Base-by-base conservation (phyloP, 2,888 invertebrate species). In the Mayetiola destructor region DNA sequence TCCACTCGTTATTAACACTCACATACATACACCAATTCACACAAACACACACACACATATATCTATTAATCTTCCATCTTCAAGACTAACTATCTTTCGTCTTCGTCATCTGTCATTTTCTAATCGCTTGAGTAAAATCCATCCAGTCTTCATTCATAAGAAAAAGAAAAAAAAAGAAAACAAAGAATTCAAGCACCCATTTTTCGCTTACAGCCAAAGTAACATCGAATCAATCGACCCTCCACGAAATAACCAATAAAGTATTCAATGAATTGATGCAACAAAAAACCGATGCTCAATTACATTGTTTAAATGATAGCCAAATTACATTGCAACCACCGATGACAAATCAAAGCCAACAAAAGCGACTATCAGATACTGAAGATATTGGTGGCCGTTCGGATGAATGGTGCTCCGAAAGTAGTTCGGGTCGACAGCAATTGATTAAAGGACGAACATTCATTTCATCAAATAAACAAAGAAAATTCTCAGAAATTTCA, bases 221-320 rank as follows among this genome's bases (percentile, higher is more conserved):
- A 16, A 29, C 52, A 29, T 8, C 58, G 20, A 42, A 42, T 14
- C 57, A 58, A 59, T 67, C 65, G n/a, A 69, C 71, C 2, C 61
- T 84, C 55, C 84, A 85, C 64, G 85, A 85, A 70, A 81, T 86
- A 57, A 85, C 85, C 5, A 85, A 85, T 69, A 79, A 80, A 69
- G 84, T 85, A 52, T 86, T 85, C 66, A 84, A 84, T 68, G 85
- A 85, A 62, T 73, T 86, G 59, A 70, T 85, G 58, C 82, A 84
- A 63, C 82, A 80, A 58, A 79, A 82, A 66, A 73, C 76, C 1
- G 77, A 78, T 60, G 69, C 71, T 9, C 72, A 68, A 59, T 37
- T 59, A 9, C 58, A 56, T 20, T 14, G 29, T 10, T 9, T 55
- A 40, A 32, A 21, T 6, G 20, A 35, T 23, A 20, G 9, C 2